Percentiles rank a stretch among this genome's conserved stretches.
Conservation (phyloP, 2,113 vertebrate genomes). For the Ptilonorhynchus violaceus region DNA sequence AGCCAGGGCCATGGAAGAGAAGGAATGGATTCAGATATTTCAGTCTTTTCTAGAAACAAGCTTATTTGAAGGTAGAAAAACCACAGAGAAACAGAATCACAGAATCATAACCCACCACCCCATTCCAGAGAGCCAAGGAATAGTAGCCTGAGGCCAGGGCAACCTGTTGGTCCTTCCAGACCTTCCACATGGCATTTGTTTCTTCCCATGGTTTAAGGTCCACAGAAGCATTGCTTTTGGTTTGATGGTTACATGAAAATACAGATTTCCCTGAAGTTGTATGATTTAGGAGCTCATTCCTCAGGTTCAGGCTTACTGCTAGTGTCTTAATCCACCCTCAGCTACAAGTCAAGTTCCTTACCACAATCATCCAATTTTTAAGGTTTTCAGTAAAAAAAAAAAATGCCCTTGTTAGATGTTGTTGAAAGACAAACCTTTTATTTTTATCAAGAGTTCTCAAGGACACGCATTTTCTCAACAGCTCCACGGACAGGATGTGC, state of each 20-base stretch:
- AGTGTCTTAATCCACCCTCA: not conserved
- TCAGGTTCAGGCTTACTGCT: not conserved
- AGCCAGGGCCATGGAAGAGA: not conserved
- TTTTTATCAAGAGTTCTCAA: not conserved
- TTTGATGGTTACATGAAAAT: not conserved
- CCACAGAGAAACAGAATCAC: not conserved
- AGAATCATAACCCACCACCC: not conserved
- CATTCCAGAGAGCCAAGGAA: not conserved
- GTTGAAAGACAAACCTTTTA: not conserved
- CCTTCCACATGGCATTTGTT: not conserved
- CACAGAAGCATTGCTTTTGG: not conserved
- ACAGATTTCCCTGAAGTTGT: rapidly evolving
- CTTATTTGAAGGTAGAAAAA: not conserved
- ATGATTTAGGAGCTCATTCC: not conserved
- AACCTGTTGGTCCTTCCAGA: not conserved
- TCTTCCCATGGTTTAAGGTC: not conserved
- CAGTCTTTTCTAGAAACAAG: not conserved
- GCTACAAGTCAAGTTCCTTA: not conserved
- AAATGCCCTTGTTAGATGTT: not conserved
- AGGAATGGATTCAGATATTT: not conserved
- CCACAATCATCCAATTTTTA: not conserved
- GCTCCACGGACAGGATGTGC: not conserved
- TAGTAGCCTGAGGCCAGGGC: not conserved
- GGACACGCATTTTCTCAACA: not conserved
- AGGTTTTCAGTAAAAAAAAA: not conserved